Conservation (phyloP, 23 tunicate genomes). For the Diplosoma virens region DNA sequence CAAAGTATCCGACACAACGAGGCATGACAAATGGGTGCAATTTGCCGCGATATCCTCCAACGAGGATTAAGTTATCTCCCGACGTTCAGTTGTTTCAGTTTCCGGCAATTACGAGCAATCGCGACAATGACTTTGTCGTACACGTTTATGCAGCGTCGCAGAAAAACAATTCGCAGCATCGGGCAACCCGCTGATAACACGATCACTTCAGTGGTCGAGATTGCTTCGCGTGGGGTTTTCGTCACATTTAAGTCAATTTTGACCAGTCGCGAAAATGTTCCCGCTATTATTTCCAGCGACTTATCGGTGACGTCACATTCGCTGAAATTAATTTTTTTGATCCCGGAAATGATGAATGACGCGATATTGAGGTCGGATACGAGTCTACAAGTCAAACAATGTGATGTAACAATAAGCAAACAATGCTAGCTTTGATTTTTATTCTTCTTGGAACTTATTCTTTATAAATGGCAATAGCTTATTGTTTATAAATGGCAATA, state of each 20-base stretch:
- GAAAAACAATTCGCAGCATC: conserved; percentile 40
- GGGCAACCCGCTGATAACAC: conserved; percentile 38
- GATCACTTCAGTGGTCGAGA: conserved; percentile 38
- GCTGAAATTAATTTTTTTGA: conserved; percentile 52
- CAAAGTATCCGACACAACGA: conserved; percentile 51
- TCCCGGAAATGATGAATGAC: neutral
- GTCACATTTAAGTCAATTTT: conserved; percentile 72
- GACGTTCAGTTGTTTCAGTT: conserved; percentile 44
- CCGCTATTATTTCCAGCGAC: conserved; percentile 24
- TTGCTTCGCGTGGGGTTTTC: conserved; percentile 29
- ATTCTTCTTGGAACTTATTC: no score
- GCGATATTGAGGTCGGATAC: conserved; percentile 39
- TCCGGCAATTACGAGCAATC: conserved; percentile 47
- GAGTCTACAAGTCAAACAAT: no score
- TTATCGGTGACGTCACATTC: conserved; percentile 49
- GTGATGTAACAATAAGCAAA: no score
- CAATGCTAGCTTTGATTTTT: no score
- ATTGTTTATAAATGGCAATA: no score
- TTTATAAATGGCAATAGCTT: no score
- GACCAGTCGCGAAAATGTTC: conserved; percentile 12
- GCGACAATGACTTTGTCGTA: conserved; percentile 34
- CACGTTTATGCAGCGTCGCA: conserved; percentile 49
- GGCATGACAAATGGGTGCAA: conserved; percentile 12
- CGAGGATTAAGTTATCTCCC: conserved; percentile 56
- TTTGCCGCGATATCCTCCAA: conserved; percentile 40